Percentiles rank a stretch among this genome's conserved stretches.
phyloP scores from a whole-genome alignment of 1,140 invertebrate genomes.

The Eumeta japonica region DNA sequence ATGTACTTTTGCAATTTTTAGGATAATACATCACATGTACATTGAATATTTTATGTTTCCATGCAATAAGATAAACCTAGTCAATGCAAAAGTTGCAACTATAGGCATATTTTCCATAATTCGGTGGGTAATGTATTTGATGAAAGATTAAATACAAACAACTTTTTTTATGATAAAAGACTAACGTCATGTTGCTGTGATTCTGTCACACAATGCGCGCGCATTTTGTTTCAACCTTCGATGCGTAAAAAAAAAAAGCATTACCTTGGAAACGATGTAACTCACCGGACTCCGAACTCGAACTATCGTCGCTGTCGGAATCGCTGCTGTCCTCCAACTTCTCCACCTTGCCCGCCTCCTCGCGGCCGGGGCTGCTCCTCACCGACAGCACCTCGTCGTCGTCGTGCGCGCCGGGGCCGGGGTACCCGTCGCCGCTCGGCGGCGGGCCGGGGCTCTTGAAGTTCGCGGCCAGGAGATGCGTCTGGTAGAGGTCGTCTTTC shows the following conservation, averaged over 20 bases:
- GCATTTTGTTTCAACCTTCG: background rate
- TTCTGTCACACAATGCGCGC: background rate
- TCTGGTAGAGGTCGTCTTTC: conserved; percentile 40
- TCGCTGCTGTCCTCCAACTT: conserved; percentile 45
- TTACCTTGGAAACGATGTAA: background rate
- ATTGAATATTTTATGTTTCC: too few species aligned
- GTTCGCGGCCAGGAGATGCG: conserved; percentile 33
- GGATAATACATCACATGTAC: too few species aligned
- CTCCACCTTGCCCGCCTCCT: conserved; percentile 36
- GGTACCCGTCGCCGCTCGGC: conserved; percentile 22
- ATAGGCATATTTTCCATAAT: too few species aligned
- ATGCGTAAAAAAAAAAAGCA: background rate
- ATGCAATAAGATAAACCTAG: too few species aligned
- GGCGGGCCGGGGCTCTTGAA: conserved; percentile 33
- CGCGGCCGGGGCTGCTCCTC: conserved; percentile 29
- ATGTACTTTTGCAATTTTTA: too few species aligned
- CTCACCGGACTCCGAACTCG: conserved; percentile 32
- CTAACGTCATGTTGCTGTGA: background rate
- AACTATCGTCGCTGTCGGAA: conserved; percentile 35
- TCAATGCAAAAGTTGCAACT: too few species aligned
- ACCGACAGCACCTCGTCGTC: conserved; percentile 36
- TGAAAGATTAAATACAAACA: too few species aligned
- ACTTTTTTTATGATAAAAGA: background rate
- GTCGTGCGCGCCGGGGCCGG: too few species aligned
- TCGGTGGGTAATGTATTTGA: too few species aligned